These are phyloP conservation scores for Grammomys surdaster DNA, from an alignment of 2,113 vertebrate species.

Conservation along the genomic window DNA sequence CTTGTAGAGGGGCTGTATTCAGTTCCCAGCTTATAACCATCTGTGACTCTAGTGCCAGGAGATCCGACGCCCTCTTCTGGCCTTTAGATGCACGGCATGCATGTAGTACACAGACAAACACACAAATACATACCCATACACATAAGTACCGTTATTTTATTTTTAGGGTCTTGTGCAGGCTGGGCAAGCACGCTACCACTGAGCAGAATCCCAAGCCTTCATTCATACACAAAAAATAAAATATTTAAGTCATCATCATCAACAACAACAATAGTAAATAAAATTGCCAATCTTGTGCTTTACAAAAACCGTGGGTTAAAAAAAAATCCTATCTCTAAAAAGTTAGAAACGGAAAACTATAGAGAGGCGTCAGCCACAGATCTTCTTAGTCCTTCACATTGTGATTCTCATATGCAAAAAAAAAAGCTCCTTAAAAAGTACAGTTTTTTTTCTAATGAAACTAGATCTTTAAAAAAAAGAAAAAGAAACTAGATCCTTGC, in stretches of 20 bases:
- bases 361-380: neutral
- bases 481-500: slow-evolving; percentile 35
- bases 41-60: neutral
- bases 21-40: neutral
- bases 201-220: neutral
- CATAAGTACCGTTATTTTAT: neutral
- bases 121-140: neutral
- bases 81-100: neutral
- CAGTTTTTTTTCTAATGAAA: slow-evolving; percentile 48
- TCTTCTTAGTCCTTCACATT: slow-evolving; percentile 34
- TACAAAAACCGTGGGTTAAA: neutral
- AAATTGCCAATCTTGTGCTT: neutral
- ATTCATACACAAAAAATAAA: neutral
- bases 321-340: slow-evolving; percentile 36
- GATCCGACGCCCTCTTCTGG: neutral
- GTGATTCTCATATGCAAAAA: slow-evolving; percentile 58
- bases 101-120: neutral
- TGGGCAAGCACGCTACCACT: neutral
- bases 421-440: neutral
- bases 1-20: neutral
- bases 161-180: neutral
- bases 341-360: neutral
- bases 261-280: neutral
- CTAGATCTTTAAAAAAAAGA: neutral
- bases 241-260: neutral